Evolutionary conservation across 2,797 vertebrate genomes (phyloP), one percentile per base, ranked within the genome.

Genomic region (Melanotaenia trifasciata): DNA sequence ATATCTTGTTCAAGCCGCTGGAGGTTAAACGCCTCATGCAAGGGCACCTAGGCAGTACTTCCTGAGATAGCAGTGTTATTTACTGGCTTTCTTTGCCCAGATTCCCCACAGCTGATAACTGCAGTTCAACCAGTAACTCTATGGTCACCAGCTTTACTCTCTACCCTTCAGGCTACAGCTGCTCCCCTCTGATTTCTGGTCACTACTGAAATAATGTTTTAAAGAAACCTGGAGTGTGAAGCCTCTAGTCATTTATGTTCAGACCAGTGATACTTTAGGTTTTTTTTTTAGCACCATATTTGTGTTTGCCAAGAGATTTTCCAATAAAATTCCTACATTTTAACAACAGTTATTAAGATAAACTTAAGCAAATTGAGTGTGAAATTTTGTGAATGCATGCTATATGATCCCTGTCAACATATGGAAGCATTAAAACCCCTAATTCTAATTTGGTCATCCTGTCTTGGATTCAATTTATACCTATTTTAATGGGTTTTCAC

Each of bases 131-230:
- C 77, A 28, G 32, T 58, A 73, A 72, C 54, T 80, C 85, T 83
- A 62, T 24, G 59, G 77, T 84, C 84, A 83, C 76, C 68, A 60
- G 80, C 58, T 74, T 74, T 81, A 64, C 63, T 78, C 65, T 64
- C 47, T 18, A 13, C 20, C 79, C 81, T 72, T 62, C 47, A 74
- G 75, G 83, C 84, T 72, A 36, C 30, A 78, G 67, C 70, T 20
- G 30, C 18, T 50, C 60, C 53, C 54, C 47, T 50, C 47, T 50
- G 74, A 70, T 70, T 57, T 58, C 74, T 74, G 62, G 64, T 40
- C 47, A 26, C 30, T 53, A 62, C 62, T 67, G 58, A 47, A 78
- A 67, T 64, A 45, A 20, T 32, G 5, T 20, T 58, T 58, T 50
- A 14, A 54, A 43, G 59, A 71, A 54, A 71, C 68, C 50, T 76